These are phyloP conservation scores for Knipowitschia caucasica DNA, from an alignment of 2,797 vertebrate genomes.

Conservation along the genomic window DNA sequence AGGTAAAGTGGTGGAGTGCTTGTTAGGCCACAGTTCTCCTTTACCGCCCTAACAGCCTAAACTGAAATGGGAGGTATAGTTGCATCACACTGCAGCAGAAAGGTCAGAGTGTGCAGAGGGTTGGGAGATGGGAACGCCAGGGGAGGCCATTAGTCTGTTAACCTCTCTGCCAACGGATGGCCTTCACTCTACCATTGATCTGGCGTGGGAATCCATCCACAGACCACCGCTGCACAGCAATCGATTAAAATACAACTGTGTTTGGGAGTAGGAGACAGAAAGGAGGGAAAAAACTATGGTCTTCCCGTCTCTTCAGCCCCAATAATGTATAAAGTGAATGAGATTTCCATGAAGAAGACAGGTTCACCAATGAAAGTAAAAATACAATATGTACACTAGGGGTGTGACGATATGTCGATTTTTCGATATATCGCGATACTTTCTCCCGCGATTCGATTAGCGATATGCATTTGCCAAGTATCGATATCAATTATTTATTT, in stretches of 20 bases:
- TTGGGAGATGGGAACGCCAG: constrained; percentile 29
- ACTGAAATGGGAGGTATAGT: constrained; percentile 16
- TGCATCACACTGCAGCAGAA: constrained; percentile 31
- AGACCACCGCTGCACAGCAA: constrained; percentile 39
- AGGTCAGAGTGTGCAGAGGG: constrained; percentile 28
- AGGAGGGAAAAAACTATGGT: background rate
- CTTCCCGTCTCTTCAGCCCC: constrained; percentile 37
- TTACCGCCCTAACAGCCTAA: constrained; percentile 17
- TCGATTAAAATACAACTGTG: constrained; percentile 52
- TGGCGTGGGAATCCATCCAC: constrained; percentile 39
- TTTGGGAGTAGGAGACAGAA: constrained; percentile 29
- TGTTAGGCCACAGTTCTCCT: constrained; percentile 32
- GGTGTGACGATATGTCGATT: too few species aligned
- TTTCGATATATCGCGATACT: too few species aligned
- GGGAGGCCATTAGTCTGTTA: constrained; percentile 60
- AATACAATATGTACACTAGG: too few species aligned
- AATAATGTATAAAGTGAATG: constrained; percentile 33
- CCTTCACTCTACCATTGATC: constrained; percentile 49
- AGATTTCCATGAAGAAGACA: constrained; percentile 5
- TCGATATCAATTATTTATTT: too few species aligned
- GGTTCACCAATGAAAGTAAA: background rate
- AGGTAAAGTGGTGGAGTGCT: constrained; percentile 18
- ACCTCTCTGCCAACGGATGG: constrained; percentile 36
- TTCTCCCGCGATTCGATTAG: too few species aligned
- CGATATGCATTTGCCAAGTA: too few species aligned